Evolutionary conservation across 2,888 invertebrate species (phyloP).

Genomic region (Geophilus truncorum): DNA sequence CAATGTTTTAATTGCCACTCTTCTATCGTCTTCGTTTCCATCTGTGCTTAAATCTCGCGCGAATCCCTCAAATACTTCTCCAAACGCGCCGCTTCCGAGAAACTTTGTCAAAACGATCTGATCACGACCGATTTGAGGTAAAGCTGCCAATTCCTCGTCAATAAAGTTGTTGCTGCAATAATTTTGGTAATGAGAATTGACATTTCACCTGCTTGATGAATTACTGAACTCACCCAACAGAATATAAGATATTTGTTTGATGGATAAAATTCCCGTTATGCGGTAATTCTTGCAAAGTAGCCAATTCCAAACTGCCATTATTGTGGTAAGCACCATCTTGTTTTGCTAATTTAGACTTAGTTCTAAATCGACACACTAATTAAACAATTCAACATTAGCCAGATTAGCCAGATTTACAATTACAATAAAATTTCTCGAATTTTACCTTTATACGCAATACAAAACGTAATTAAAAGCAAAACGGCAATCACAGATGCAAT

Average conservation of each 20-base stretch:
- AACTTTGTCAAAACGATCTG: conserved; percentile 83
- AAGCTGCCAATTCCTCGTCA: conserved; percentile 68
- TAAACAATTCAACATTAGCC: conserved; percentile 50
- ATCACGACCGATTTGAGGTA: conserved; percentile 80
- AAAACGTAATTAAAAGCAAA: conserved; percentile 45
- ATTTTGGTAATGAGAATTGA: neutral
- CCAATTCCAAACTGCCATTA: conserved; percentile 69
- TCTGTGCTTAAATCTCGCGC: conserved; percentile 62
- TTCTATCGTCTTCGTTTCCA: conserved; percentile 55
- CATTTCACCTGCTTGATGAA: too few relatives aligned
- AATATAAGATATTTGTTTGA: conserved; percentile 78
- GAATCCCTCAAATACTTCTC: conserved; percentile 91
- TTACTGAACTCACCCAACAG: conserved; percentile 44
- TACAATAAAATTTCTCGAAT: conserved; percentile 37
- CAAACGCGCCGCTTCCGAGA: conserved; percentile 93
- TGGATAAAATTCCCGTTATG: conserved; percentile 66
- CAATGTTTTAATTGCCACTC: conserved; percentile 92
- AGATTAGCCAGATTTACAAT: too few relatives aligned
- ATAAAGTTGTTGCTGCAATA: conserved; percentile 53
- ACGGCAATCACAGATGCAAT: conserved; percentile 38
- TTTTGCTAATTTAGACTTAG: conserved; percentile 64
- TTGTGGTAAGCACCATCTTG: conserved; percentile 52
- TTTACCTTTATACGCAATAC: conserved; percentile 55
- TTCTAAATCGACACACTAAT: neutral
- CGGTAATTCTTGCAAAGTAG: conserved; percentile 77